Base-by-base conservation (phyloP, 2,113 vertebrate species). In the Hepsetus odoe region DNA sequence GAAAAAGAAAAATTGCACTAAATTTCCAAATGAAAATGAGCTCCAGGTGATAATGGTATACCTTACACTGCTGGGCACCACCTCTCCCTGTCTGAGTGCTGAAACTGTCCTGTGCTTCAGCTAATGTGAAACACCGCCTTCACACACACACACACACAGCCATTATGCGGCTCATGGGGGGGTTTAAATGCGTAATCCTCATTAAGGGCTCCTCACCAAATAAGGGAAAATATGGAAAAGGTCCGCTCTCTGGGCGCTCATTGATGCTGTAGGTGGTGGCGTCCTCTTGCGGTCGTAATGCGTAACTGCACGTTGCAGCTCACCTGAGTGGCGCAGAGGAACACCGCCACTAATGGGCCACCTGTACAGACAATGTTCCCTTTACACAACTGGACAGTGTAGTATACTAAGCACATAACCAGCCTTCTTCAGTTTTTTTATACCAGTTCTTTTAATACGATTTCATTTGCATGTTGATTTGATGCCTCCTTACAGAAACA, bases 201-300 rank as follows among this genome's bases (percentile, higher is more conserved):
- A 85, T 88, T 85, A 78, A 84, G 86, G 79, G 72, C 82, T 86
- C 82, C 86, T 22, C 85, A 89, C 93, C 92, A 94, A 94, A 94
- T 92, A 93, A 90, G 93, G 93, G 72, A 90, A 92, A 79, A 76
- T 86, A 82, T 82, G 82, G 82, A 86, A 87, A 80, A 76, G 42
- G 69, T 72, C 67, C 70, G 80, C 46, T 70, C 56, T 26, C 61
- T 32, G 80, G 72, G 74, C 56, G 64, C 82, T 76, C 70, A 79
- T 59, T 28, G 49, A 59, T 83, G 69, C 26, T 42, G 76, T 49
- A 71, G 84, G 49, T 79, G 70, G 69, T 76, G 82, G 89, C 91
- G 89, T 91, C 90, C 89, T 80, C 91, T 77, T 83, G 84, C 74
- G 90, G 86, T 75, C 51, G 74, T 38, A 83, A 38, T 68, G 71